Evolutionary conservation across 2,797 vertebrate genomes (phyloP).

Genomic region (Acomys russatus): DNA sequence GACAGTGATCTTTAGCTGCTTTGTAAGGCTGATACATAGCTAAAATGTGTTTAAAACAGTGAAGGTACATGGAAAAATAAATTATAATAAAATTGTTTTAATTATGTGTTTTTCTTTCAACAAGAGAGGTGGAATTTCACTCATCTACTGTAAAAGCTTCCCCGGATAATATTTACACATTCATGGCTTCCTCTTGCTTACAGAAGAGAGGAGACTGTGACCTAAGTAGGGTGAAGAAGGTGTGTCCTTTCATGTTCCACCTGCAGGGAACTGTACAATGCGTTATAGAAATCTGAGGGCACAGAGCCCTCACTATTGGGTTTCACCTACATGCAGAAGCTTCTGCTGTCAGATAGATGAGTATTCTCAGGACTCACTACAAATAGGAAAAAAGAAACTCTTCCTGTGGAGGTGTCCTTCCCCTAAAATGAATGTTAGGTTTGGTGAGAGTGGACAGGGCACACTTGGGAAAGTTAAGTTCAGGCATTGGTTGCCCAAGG

Average conservation of each 20-base stretch:
- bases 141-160: background rate
- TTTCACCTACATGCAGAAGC: background rate
- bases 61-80: background rate
- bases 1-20: background rate
- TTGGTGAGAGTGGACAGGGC: background rate
- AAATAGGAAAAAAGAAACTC: background rate
- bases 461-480: conserved; percentile 62
- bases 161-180: background rate
- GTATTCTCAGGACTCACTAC: background rate
- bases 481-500: conserved; percentile 24
- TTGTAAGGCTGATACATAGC: background rate
- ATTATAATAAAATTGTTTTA: conserved; percentile 44
- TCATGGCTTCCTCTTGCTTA: background rate
- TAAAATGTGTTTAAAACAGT: conserved; percentile 16
- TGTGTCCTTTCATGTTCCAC: background rate
- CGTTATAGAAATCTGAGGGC: background rate
- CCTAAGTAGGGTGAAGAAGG: background rate
- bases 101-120: conserved; percentile 32
- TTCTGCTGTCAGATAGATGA: background rate
- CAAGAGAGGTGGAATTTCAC: conserved; percentile 2
- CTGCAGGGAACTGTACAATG: background rate
- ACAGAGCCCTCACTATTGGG: background rate
- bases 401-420: background rate
- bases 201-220: background rate
- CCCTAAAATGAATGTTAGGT: background rate